Evolutionary conservation across 92 coral and sea anemone species (phyloP).

Genomic region (Epizoanthus rinbou): DNA sequence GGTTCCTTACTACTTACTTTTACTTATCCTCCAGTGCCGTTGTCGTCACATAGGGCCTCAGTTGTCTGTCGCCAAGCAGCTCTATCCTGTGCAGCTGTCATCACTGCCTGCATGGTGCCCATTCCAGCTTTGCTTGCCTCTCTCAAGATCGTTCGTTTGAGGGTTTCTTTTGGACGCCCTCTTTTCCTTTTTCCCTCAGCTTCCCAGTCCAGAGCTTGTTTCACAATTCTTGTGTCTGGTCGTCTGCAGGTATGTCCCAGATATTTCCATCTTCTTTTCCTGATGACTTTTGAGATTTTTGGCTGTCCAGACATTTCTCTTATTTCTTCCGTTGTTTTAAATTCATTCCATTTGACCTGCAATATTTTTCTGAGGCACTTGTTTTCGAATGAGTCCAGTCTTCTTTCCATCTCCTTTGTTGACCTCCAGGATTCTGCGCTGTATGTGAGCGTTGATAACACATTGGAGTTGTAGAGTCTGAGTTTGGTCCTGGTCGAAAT

Average conservation of each 20-base stretch:
- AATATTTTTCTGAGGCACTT: conserved; percentile 16
- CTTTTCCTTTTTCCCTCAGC: conserved; percentile 10
- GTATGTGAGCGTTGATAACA: conserved; percentile 17
- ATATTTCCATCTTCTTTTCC: conserved; percentile 16
- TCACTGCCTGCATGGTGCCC: conserved; percentile 20
- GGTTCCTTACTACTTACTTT: too few species aligned
- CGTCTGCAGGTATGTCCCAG: conserved; percentile 20
- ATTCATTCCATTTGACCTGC: conserved; percentile 17
- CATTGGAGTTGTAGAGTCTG: conserved; percentile 18
- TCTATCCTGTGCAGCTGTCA: conserved; percentile 19
- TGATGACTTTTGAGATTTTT: conserved; percentile 15
- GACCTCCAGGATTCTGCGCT: conserved; percentile 20
- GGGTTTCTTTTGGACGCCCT: conserved; percentile 18
- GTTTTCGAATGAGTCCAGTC: conserved; percentile 18
- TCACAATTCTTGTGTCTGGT: conserved; percentile 17
- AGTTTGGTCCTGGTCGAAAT: conserved; percentile 18
- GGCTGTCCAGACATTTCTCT: conserved; percentile 19
- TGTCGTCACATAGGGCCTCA: conserved; percentile 19
- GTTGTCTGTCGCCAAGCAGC: conserved; percentile 20
- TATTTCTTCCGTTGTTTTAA: conserved; percentile 15
- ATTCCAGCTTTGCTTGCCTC: conserved; percentile 19
- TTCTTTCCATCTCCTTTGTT: conserved; percentile 17
- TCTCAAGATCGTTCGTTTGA: conserved; percentile 17
- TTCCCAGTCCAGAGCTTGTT: conserved; percentile 19
- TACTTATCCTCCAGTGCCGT: conserved; percentile 15